Base-by-base conservation (phyloP, 2,888 invertebrate genomes). In the Callosobruchus maculatus region DNA sequence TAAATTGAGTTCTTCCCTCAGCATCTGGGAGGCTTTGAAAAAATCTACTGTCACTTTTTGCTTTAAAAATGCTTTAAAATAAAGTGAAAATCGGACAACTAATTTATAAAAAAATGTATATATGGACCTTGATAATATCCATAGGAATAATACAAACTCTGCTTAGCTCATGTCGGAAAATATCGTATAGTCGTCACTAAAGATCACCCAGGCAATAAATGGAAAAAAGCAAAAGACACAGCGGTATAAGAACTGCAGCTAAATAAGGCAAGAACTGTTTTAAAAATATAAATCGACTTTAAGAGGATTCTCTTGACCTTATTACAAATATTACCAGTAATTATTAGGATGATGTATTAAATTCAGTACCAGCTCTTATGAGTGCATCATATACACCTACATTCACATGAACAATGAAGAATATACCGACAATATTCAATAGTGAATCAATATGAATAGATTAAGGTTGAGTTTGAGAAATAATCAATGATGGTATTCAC, bases 241-340 rank as follows among this genome's bases (percentile, higher is more conserved):
- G 49, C 49, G 49, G 49, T 49, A 13, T 49, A 49, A 49, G 49
- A 49, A 49, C 13, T 21, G 72, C 22, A 68, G 22, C 21, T 73
- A 31, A 68, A 49, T 31, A 75, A 72, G 73, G 49, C 70, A 71
- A 69, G 49, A 70, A 75, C 68, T 71, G 68, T 73, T 70, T 74
- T 72, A 74, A 73, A 80, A 75, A 78, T 74, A 80, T 77, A 77
- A 76, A 49, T 18, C 49, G 49, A 49, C 49, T 49, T 49, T 49
- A 49, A 49, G 49, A 5, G 49, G 81, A 80, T 80, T 81, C 77
- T 82, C 81, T 82, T 82, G 82, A 82, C 82, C 82, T 78, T 82
- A 82, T 81, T 82, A 79, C 79, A 77, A 76, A 76, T 76, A 78
- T 77, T 77, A 76, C 74, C 73, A 75, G 74, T 76, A 76, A 77